Conservation (phyloP, 92 coral and sea anemone genomes). For the Phymanthus crucifer region DNA sequence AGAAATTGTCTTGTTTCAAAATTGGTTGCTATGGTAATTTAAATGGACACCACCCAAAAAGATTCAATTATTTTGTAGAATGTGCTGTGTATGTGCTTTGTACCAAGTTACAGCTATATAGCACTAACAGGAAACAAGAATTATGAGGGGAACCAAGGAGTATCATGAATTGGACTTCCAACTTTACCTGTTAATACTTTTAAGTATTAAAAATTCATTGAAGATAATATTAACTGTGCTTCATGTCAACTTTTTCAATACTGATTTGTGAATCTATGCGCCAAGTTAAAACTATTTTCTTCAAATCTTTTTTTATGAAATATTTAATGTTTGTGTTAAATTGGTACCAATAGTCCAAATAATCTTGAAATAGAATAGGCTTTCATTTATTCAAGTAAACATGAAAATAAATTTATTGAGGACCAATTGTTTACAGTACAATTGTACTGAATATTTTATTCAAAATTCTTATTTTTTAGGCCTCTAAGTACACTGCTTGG, state of each 20-base stretch:
- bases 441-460: no score
- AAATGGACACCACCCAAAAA: conserved; percentile 5
- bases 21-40: conserved; percentile 4
- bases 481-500: no score
- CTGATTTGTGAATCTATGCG: conserved; percentile 4
- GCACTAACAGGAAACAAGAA: conserved; percentile 14
- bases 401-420: no score
- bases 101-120: conserved; percentile 21
- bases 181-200: conserved; percentile 10
- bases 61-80: conserved; percentile 25
- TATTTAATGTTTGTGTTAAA: neutral
- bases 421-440: no score
- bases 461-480: no score
- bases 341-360: neutral
- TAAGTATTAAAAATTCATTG: conserved; percentile 6
- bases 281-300: conserved; percentile 9
- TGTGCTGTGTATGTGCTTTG: conserved; percentile 33
- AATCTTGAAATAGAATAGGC: no score
- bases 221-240: conserved; percentile 12
- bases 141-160: conserved; percentile 24
- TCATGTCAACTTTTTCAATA: conserved; percentile 7
- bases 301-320: neutral
- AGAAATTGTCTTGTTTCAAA: neutral
- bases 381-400: no score
- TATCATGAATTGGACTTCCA: neutral